Percentiles rank a stretch among this genome's conserved stretches.
Evolutionary conservation across 2,888 invertebrate genomes (phyloP).

Genomic region (Chamaedrilus cognettii): DNA sequence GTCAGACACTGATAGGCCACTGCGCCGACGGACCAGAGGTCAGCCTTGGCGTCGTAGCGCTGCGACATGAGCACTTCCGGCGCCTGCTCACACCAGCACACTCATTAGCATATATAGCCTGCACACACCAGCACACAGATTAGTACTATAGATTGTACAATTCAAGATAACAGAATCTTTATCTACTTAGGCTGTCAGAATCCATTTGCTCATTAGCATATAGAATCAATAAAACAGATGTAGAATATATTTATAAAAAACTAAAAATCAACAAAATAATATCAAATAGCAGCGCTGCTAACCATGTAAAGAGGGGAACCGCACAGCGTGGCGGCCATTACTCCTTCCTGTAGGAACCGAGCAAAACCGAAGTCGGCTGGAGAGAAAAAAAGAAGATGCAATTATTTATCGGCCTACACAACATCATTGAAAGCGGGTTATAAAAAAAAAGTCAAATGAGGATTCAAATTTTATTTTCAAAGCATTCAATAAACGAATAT

Average conservation of each 20-base stretch:
- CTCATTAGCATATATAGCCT: not conserved
- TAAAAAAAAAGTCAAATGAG: too few species aligned
- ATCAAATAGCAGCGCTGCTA: slow-evolving; percentile 46
- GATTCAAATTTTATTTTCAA: too few species aligned
- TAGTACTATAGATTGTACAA: not conserved
- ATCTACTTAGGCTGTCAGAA: too few species aligned
- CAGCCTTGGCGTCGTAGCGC: slow-evolving; percentile 98
- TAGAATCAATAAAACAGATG: not conserved
- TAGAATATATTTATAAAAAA: not conserved
- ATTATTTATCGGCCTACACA: too few species aligned
- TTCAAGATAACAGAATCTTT: too few species aligned
- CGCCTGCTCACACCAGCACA: slow-evolving; percentile 66
- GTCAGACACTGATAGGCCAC: slow-evolving; percentile 98
- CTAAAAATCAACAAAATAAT: not conserved
- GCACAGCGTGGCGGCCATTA: slow-evolving; percentile 99
- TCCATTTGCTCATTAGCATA: not conserved
- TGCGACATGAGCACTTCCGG: slow-evolving; percentile 99
- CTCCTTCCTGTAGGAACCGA: slow-evolving; percentile 95
- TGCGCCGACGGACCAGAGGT: slow-evolving; percentile 98
- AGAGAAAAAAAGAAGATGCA: slow-evolving; percentile 20
- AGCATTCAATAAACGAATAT: too few species aligned
- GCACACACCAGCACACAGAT: not conserved
- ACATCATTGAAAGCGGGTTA: too few species aligned
- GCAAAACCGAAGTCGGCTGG: slow-evolving; percentile 99
- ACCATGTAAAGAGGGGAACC: slow-evolving; percentile 99